Percentiles rank a stretch among this genome's conserved stretches.
These are phyloP conservation scores for Drosophila nr. medialis DNA, from an alignment of 2,888 invertebrate species.

Conservation along the genomic window DNA sequence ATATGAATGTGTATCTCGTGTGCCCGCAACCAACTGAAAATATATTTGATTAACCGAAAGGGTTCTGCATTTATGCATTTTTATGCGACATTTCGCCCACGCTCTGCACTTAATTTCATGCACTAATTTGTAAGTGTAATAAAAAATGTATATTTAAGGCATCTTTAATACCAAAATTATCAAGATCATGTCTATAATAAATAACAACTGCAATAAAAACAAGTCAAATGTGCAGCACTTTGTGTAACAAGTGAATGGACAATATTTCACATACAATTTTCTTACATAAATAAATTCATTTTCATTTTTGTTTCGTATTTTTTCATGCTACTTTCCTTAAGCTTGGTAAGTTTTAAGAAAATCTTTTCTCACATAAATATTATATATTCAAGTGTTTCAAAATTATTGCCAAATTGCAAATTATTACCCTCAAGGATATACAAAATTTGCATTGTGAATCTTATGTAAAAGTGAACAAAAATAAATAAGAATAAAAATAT, in stretches of 20 bases:
- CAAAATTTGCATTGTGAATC: background rate
- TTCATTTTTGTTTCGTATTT: background rate
- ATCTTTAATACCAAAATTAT: constrained; percentile 13
- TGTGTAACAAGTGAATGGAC: constrained; percentile 39
- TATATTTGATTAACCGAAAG: constrained; percentile 31
- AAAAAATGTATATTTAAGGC: constrained; percentile 7
- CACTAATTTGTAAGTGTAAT: constrained; percentile 48
- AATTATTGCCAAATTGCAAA: background rate
- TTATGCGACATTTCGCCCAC: constrained; percentile 18
- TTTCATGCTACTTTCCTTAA: background rate
- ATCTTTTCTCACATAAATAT: background rate
- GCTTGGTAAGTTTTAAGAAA: constrained; percentile 28
- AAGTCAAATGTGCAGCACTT: constrained; percentile 6
- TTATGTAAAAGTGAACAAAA: background rate
- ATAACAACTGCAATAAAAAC: constrained; percentile 9
- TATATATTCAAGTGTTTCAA: background rate
- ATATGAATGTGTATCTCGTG: constrained; percentile 18
- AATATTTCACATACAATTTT: constrained; percentile 5
- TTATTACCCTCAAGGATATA: constrained; percentile 1
- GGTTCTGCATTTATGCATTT: constrained; percentile 34
- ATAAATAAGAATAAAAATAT: background rate
- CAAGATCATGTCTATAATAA: constrained; percentile 19
- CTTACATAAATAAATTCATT: constrained; percentile 10
- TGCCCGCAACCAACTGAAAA: constrained; percentile 25
- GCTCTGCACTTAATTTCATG: constrained; percentile 25